These are phyloP conservation scores for Camarhynchus parvulus DNA, from an alignment of 2,113 vertebrate species.

Conservation along the genomic window DNA sequence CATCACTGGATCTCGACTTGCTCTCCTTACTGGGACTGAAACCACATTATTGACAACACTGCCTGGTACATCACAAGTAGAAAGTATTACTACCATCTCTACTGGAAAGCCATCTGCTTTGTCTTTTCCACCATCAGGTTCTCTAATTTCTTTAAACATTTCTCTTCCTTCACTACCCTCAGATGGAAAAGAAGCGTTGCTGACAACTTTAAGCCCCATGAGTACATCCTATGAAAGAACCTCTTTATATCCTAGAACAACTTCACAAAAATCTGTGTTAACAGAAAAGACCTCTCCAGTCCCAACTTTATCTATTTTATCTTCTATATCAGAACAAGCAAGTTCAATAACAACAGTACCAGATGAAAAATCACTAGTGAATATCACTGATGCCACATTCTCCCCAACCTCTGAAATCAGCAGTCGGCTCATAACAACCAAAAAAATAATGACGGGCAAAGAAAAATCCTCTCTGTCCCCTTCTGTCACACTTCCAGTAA, in stretches of 20 bases:
- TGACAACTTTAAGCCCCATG: neutral
- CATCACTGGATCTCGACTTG: neutral
- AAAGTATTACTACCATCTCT: neutral
- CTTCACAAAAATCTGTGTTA: neutral
- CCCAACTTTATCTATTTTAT: neutral
- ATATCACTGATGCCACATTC: neutral
- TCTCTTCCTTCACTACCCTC: constrained; percentile 10
- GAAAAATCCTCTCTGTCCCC: neutral
- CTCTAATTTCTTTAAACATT: neutral
- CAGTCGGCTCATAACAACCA: neutral
- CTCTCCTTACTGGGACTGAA: neutral
- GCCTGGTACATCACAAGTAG: neutral
- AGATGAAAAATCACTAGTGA: neutral
- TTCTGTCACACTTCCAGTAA: neutral
- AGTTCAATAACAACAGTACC: neutral
- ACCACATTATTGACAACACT: neutral
- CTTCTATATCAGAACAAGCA: neutral
- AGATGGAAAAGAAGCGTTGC: neutral
- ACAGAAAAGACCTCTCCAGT: neutral
- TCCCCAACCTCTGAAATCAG: neutral
- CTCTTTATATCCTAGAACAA: neutral
- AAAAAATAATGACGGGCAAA: neutral
- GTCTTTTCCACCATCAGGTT: neutral
- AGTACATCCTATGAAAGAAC: neutral
- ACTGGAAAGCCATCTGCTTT: neutral